A percentile compares a stretch with the other conserved stretches of the same genome.
phyloP scores from a whole-genome alignment of 2,888 invertebrate species.

The Linyphia triangularis region DNA sequence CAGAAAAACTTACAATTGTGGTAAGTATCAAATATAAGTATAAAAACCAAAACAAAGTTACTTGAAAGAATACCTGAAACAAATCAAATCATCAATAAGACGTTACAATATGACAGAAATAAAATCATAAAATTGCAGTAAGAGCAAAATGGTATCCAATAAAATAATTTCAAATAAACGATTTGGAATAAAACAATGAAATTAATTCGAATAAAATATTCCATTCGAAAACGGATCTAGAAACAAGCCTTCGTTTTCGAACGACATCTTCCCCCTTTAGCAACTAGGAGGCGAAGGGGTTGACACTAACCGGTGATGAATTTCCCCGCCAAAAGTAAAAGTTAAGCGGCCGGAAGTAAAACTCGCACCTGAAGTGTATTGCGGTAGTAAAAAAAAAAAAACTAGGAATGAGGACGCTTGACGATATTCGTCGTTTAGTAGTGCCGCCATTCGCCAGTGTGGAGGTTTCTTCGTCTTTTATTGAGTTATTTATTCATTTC shows the following conservation, averaged over 20 bases:
- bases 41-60: too few species aligned
- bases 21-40: too few species aligned
- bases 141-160: too few species aligned
- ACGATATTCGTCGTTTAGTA: slow-evolving; percentile 5
- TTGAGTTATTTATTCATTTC: slow-evolving; percentile 47
- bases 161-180: too few species aligned
- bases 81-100: too few species aligned
- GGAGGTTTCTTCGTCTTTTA: slow-evolving; percentile 7
- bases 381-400: slow-evolving; percentile 46
- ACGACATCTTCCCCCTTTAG: not conserved
- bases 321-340: slow-evolving; percentile 69
- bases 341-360: slow-evolving; percentile 74
- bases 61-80: too few species aligned
- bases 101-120: too few species aligned
- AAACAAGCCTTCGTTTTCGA: not conserved
- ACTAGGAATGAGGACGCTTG: slow-evolving; percentile 23
- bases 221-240: not conserved
- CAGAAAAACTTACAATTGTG: too few species aligned
- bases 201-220: too few species aligned
- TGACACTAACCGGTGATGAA: slow-evolving; percentile 74
- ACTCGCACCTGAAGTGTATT: slow-evolving; percentile 71
- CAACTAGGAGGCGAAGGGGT: slow-evolving; percentile 62
- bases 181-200: too few species aligned
- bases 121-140: too few species aligned
- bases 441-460: slow-evolving; percentile 9